A percentile compares a stretch with the other conserved stretches of the same genome.
These are phyloP conservation scores for Limnephilus lunatus DNA, from an alignment of 2,888 invertebrate genomes.

Conservation along the genomic window DNA sequence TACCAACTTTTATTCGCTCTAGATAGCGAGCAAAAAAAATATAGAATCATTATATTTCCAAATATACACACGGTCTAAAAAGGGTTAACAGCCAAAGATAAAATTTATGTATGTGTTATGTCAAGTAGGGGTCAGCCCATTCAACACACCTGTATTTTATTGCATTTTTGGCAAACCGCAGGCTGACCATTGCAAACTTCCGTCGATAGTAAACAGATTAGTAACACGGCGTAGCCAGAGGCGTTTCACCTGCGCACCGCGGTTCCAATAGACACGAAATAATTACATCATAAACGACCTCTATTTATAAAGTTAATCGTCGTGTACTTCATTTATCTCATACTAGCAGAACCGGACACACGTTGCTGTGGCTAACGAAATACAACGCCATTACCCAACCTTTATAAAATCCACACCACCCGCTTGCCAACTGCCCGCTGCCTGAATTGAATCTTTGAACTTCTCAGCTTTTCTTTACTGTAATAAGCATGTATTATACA, in stretches of 20 bases:
- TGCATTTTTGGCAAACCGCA: background rate
- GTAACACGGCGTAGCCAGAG: background rate
- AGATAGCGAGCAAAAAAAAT: no score
- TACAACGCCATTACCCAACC: no score
- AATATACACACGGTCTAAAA: no score
- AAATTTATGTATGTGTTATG: background rate
- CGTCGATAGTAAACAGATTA: background rate
- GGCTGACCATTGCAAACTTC: background rate
- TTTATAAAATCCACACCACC: no score
- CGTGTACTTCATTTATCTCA: background rate
- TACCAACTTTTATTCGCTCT: no score
- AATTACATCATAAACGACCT: background rate
- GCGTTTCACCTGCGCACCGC: conserved; percentile 23
- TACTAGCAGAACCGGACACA: no score
- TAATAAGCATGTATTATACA: no score
- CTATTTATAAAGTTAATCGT: background rate
- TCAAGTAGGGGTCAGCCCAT: background rate
- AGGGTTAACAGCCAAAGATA: background rate
- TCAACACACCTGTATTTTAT: background rate
- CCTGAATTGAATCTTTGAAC: no score
- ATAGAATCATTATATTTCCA: no score
- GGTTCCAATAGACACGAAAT: background rate
- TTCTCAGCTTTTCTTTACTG: no score
- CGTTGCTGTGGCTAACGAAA: no score
- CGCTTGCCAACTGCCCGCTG: no score